These are phyloP conservation scores for Proterorhinus semilunaris DNA, from an alignment of 2,113 vertebrate genomes.

Conservation along the genomic window DNA sequence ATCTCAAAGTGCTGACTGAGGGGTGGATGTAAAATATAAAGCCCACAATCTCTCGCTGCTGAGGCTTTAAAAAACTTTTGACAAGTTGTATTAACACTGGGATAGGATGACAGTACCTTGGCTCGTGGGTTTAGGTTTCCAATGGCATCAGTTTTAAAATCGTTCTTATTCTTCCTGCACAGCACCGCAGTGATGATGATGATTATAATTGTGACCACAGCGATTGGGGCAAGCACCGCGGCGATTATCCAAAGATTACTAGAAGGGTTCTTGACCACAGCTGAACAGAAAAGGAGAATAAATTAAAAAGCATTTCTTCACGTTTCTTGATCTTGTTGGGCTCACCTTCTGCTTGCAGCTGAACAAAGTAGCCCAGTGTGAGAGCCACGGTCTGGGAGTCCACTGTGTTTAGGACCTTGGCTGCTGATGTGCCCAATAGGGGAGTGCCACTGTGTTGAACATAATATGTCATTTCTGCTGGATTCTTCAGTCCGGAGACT, in stretches of 20 bases:
- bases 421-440: slow-evolving; percentile 86
- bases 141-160: slow-evolving; percentile 93
- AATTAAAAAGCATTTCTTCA: slow-evolving; percentile 4
- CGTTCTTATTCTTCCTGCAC: slow-evolving; percentile 97
- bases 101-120: slow-evolving; percentile 78
- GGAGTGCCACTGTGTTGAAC: slow-evolving; percentile 86
- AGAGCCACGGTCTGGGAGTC: slow-evolving; percentile 97
- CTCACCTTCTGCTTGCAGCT: slow-evolving; percentile 97
- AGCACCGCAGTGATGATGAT: slow-evolving; percentile 97
- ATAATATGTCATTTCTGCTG: slow-evolving; percentile 94
- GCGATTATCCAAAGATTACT: slow-evolving; percentile 99
- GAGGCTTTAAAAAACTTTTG: neutral
- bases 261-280: slow-evolving; percentile 95
- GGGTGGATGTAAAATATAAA: neutral
- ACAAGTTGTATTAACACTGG: too few species aligned
- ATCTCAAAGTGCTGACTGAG: neutral
- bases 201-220: slow-evolving; percentile 93
- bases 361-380: slow-evolving; percentile 93
- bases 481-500: slow-evolving; percentile 87
- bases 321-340: slow-evolving; percentile 20
- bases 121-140: slow-evolving; percentile 92
- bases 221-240: slow-evolving; percentile 91
- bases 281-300: slow-evolving; percentile 61
- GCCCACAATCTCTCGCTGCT: neutral
- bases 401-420: slow-evolving; percentile 94